Percentiles rank a stretch among this genome's conserved stretches.
Evolutionary conservation across 2,888 invertebrate species (phyloP).

Genomic region (Agrotis exclamationis): DNA sequence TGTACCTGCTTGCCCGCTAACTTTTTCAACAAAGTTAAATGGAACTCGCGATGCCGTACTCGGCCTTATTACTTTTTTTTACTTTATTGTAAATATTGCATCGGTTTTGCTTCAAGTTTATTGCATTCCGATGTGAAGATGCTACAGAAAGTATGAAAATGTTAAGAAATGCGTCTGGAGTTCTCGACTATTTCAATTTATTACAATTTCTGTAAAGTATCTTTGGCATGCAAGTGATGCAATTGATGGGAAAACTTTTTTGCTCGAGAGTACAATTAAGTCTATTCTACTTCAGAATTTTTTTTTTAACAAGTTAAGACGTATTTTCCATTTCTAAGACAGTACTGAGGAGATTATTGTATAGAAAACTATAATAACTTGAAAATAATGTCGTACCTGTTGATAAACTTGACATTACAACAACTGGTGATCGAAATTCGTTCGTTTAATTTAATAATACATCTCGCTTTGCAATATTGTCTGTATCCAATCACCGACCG

Average conservation of each 20-base stretch:
- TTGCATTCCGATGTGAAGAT: constrained; percentile 29
- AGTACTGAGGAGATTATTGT: too few relatives aligned
- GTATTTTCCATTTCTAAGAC: too few relatives aligned
- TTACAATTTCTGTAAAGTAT: background rate
- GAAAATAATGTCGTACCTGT: too few relatives aligned
- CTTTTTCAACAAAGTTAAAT: constrained; percentile 44
- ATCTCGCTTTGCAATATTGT: too few relatives aligned
- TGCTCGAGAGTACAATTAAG: background rate
- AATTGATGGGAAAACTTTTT: background rate
- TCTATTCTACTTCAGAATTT: background rate
- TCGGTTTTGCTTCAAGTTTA: constrained; percentile 28
- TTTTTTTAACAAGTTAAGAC: too few relatives aligned
- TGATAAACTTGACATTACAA: too few relatives aligned
- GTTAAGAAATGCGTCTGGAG: background rate
- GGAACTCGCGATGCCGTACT: constrained; percentile 16
- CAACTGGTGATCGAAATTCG: too few relatives aligned
- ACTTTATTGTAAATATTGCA: constrained; percentile 28
- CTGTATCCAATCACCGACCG: too few relatives aligned
- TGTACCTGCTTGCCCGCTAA: constrained; percentile 11
- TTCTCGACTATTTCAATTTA: constrained; percentile 1
- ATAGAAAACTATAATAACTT: too few relatives aligned
- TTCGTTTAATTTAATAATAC: too few relatives aligned
- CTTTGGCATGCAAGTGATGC: background rate
- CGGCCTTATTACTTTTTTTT: constrained; percentile 16
- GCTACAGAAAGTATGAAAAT: constrained; percentile 19